phyloP scores from a whole-genome alignment of 2,113 vertebrate genomes.

The Ageneiosus marmoratus region DNA sequence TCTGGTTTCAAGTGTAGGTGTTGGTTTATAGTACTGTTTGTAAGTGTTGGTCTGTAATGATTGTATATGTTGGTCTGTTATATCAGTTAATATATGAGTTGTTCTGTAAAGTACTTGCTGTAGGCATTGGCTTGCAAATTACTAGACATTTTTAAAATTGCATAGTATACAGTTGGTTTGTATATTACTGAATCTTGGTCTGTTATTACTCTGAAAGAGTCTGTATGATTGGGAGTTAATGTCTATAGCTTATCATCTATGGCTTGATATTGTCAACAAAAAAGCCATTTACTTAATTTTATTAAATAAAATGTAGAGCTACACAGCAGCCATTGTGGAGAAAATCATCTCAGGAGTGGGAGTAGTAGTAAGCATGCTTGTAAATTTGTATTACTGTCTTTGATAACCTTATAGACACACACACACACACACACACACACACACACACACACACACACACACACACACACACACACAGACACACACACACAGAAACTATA shows the following conservation, averaged over 20 bases:
- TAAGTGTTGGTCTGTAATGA: background rate
- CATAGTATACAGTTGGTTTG: background rate
- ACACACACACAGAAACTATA: too few species aligned
- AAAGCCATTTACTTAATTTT: background rate
- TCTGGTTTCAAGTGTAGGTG: too few species aligned
- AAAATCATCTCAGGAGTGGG: background rate
- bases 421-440: too few species aligned
- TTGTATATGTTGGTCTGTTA: background rate
- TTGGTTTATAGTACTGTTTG: too few species aligned
- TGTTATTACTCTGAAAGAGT: background rate
- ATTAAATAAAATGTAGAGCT: background rate
- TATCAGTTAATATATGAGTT: background rate
- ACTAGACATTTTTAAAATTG: background rate
- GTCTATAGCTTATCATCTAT: too few species aligned
- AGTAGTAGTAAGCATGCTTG: constrained; percentile 18
- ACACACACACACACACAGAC: too few species aligned
- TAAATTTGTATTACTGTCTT: too few species aligned
- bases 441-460: too few species aligned
- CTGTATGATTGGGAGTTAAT: background rate
- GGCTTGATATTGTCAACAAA: background rate
- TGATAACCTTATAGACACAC: too few species aligned
- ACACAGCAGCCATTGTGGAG: background rate
- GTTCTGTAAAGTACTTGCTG: background rate
- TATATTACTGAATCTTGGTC: background rate
- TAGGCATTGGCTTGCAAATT: background rate